A percentile compares a stretch with the other conserved stretches of the same genome.
Conservation (phyloP, 2,113 vertebrate genomes). For the Megaceryle torquata region DNA sequence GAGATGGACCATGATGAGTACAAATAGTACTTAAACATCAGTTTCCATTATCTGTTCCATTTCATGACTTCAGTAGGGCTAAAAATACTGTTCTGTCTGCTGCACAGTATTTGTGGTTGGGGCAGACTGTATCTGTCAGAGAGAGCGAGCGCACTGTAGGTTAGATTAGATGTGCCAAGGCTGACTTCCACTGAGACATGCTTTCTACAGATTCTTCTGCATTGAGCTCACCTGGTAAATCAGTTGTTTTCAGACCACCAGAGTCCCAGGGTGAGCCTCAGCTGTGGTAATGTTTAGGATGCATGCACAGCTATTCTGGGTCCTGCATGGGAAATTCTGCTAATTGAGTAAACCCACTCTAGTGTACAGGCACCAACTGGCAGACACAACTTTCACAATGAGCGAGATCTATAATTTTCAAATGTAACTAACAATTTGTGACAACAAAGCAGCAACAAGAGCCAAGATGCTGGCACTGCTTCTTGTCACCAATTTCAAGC, state of each 20-base stretch:
- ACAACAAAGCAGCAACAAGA: slow-evolving; percentile 38
- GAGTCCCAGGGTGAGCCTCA: not conserved
- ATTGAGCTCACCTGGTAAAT: not conserved
- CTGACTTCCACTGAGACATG: not conserved
- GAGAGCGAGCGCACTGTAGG: not conserved
- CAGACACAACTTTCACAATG: slow-evolving; percentile 31
- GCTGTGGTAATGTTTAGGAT: not conserved
- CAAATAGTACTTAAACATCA: not conserved
- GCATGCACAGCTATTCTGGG: not conserved
- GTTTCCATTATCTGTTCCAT: not conserved
- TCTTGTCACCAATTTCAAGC: slow-evolving; percentile 48
- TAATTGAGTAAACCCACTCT: slow-evolving; percentile 56
- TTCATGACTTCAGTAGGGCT: not conserved
- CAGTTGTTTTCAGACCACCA: not conserved
- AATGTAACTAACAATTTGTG: slow-evolving; percentile 70
- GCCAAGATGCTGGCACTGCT: slow-evolving; percentile 59
- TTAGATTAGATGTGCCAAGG: not conserved
- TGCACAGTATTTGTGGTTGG: not conserved
- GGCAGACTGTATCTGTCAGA: not conserved
- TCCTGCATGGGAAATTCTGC: slow-evolving; percentile 48
- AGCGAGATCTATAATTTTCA: slow-evolving; percentile 50
- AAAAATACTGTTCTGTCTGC: not conserved
- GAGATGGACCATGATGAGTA: not conserved
- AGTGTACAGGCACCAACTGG: slow-evolving; percentile 60
- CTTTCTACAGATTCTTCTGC: not conserved